phyloP scores from a whole-genome alignment of 2,113 vertebrate genomes.

The Chaenogobius annularis region DNA sequence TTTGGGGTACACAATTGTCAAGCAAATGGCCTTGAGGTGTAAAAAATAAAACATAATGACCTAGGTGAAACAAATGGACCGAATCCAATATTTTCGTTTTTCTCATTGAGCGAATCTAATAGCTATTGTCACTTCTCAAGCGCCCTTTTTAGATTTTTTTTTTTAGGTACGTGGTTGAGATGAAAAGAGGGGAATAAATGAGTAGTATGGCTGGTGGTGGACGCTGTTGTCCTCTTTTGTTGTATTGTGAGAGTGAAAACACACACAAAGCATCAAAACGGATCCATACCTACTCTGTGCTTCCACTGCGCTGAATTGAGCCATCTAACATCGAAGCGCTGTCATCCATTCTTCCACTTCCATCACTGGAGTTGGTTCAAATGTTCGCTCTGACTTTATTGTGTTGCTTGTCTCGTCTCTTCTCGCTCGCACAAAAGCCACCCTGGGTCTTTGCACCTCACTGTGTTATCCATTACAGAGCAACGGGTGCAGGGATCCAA shows the following conservation, averaged over 20 bases:
- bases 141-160: neutral
- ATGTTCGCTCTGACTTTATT: constrained; percentile 20
- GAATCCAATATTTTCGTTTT: constrained; percentile 24
- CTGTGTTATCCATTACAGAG: constrained; percentile 3
- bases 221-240: constrained; percentile 7
- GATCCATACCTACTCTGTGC: constrained; percentile 40
- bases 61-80: constrained; percentile 10
- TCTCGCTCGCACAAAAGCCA: neutral
- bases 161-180: constrained; percentile 1
- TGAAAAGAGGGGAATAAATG: constrained; percentile 13
- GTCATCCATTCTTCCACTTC: constrained; percentile 16
- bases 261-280: constrained; percentile 12
- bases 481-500: constrained; percentile 33
- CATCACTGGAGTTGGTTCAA: constrained; percentile 9
- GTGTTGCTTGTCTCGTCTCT: constrained; percentile 28
- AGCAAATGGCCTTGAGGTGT: neutral
- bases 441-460: constrained; percentile 7
- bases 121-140: constrained; percentile 3
- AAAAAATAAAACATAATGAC: constrained; percentile 6
- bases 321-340: constrained; percentile 14
- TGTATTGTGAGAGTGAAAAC: constrained; percentile 9
- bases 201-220: constrained; percentile 15
- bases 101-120: constrained; percentile 14
- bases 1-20: neutral
- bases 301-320: constrained; percentile 20